Evolutionary conservation across 2,113 vertebrate species (phyloP).

Genomic region (Sardina pilchardus): DNA sequence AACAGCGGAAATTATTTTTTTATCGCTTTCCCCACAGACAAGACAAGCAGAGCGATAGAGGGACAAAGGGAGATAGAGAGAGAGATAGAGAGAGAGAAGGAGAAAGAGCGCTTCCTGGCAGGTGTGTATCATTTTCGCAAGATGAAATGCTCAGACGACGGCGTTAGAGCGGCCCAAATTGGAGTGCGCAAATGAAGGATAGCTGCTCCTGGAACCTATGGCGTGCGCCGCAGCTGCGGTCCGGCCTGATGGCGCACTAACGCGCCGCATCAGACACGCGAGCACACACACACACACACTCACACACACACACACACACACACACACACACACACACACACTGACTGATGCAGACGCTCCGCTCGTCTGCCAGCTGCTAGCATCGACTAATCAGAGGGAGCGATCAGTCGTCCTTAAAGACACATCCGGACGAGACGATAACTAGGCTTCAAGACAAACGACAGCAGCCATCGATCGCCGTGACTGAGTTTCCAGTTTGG

Average conservation of each 20-base stretch:
- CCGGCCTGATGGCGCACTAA: not conserved
- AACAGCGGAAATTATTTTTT: not conserved
- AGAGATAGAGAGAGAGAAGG: conserved; percentile 6
- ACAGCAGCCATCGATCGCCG: not conserved
- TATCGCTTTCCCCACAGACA: not conserved
- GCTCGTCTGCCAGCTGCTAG: not conserved
- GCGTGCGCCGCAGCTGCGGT: not conserved
- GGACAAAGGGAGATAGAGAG: not conserved
- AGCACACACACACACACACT: not conserved
- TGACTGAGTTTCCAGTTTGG: not conserved
- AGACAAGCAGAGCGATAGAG: not conserved
- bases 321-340: not conserved
- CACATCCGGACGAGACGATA: not conserved
- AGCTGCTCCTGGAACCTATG: not conserved
- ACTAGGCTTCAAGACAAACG: not conserved
- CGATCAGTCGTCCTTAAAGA: not conserved
- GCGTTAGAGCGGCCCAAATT: not conserved
- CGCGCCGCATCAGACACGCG: not conserved
- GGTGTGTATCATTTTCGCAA: not conserved
- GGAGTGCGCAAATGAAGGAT: not conserved
- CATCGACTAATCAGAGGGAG: not conserved
- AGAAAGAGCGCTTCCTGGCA: not conserved
- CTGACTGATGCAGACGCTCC: not conserved
- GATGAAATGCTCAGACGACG: not conserved
- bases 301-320: not conserved